Base-by-base conservation (phyloP, 2,797 vertebrate genomes). In the Ciconia nigra region DNA sequence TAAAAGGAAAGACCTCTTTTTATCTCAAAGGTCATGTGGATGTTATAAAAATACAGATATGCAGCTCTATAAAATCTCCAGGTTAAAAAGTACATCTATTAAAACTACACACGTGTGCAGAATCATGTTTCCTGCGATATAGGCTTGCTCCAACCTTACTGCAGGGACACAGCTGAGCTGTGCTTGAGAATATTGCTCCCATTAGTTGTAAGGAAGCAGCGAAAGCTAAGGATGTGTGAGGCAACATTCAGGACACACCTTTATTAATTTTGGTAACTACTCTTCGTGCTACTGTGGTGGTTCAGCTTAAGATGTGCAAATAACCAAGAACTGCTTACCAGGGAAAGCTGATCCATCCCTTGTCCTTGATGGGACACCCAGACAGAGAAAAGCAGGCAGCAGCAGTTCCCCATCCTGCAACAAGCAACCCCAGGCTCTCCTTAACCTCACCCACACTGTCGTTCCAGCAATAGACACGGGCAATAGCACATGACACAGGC, bases 1-100 rank as follows among this genome's bases (percentile, higher is more conserved):
- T 96, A 92, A 97, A 96, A 92, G 84, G 92, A 88, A 94, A 95
- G 81, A 83, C 71, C 59, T 80, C 74, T 80, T 95, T 95, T 95
- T 67, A 90, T 88, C 83, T 91, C 89, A 94, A 95, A 96, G 91
- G 89, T 95, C 91, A 78, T 77, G 67, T 61, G 74, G 71, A 90
- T 89, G 81, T 44, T 87, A 70, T 58, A 94, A 89, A 93, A 88
- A 70, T 82, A 94, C 62, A 90, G 84, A 91, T 90, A 90, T 22
- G 29, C 25, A 65, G 44, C 59, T 92, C 86, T 85, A 35, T 74
- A 76, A 97, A 92, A 90, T 89, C 77, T 82, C 10, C 54, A 37
- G 80, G 76, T 87, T 90, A 93, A 85, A 87, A 95, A 87, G 81
- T 77, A 80, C 49, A 51, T 62, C 80, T 70, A 73, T 94, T 96